phyloP scores from a whole-genome alignment of 23 tunicate species.

The Botrylloides violaceus region DNA sequence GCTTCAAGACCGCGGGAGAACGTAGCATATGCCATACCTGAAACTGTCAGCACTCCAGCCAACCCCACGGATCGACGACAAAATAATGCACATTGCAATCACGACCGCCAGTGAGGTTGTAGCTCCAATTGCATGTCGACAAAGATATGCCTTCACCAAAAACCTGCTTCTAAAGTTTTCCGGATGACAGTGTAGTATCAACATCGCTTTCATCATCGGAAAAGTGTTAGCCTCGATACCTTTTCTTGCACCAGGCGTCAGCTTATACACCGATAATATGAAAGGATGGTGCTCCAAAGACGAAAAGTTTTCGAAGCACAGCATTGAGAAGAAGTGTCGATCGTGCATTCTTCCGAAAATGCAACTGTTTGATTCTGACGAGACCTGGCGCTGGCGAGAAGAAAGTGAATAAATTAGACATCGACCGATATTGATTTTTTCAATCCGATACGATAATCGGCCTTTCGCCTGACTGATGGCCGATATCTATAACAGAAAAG shows the following conservation, averaged over 20 bases:
- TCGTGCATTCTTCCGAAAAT: constrained; percentile 13
- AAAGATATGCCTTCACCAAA: background rate
- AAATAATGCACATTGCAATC: background rate
- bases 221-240: background rate
- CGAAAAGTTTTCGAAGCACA: constrained; percentile 21
- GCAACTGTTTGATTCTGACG: too few species aligned
- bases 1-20: too few species aligned
- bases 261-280: constrained; percentile 18
- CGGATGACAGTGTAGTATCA: background rate
- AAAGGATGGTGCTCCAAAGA: constrained; percentile 19
- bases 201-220: constrained; percentile 3
- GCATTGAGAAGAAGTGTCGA: constrained; percentile 18
- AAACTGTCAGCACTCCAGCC: constrained; percentile 9
- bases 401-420: too few species aligned
- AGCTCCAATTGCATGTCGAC: background rate
- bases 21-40: constrained; percentile 6
- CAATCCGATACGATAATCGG: too few species aligned
- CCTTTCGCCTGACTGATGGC: too few species aligned
- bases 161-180: constrained; percentile 1
- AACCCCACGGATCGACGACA: background rate
- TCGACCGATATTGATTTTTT: too few species aligned
- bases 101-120: background rate
- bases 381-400: too few species aligned
- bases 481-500: too few species aligned
- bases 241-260: background rate